Conservation (phyloP, 1,140 invertebrate genomes). For the Sipha flava region DNA sequence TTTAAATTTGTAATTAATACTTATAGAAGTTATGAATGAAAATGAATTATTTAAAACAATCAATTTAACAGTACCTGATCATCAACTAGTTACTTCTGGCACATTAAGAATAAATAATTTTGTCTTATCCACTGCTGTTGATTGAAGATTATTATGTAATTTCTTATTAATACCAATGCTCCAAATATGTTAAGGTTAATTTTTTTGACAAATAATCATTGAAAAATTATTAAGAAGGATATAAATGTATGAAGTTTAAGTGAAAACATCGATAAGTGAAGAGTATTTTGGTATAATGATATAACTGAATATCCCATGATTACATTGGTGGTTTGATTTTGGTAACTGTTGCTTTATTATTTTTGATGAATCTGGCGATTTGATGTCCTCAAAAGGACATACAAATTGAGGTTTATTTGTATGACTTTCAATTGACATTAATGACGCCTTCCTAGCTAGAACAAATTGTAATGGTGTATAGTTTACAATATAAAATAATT, state of each 20-base stretch:
- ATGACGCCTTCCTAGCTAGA: slow-evolving; percentile 49
- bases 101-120: background rate
- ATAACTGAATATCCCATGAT: background rate
- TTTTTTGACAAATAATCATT: background rate
- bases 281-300: background rate
- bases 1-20: no score
- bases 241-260: background rate
- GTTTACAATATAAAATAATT: background rate
- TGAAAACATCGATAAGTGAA: background rate
- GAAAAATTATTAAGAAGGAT: background rate
- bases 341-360: slow-evolving; percentile 7
- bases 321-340: background rate
- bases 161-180: background rate
- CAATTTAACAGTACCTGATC: no score
- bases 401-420: slow-evolving; percentile 44
- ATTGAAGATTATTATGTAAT: background rate
- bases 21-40: no score
- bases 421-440: slow-evolving; percentile 19
- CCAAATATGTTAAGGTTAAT: background rate
- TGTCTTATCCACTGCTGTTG: background rate
- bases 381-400: slow-evolving; percentile 47
- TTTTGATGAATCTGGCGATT: slow-evolving; percentile 35
- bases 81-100: background rate
- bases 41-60: no score
- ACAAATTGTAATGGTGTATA: slow-evolving; percentile 42